phyloP scores from a whole-genome alignment of 1,140 invertebrate species.

The Drosophila sp. region DNA sequence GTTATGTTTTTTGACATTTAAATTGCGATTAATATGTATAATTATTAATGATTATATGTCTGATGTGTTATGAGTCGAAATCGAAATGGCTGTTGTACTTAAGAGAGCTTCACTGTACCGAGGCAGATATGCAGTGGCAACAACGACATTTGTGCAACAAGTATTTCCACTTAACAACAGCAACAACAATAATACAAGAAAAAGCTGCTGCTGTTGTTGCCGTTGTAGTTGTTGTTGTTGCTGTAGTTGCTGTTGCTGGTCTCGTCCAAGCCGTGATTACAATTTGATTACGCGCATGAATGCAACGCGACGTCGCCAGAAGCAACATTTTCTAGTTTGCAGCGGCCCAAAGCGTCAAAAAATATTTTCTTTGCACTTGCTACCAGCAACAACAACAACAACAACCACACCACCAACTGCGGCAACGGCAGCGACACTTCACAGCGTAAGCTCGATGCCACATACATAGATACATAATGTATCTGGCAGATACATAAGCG shows the following conservation, averaged over 20 bases:
- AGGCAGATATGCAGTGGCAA: conserved; percentile 56
- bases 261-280: conserved; percentile 77
- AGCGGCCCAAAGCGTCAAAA: conserved; percentile 77
- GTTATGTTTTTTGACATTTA: too few relatives aligned
- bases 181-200: conserved; percentile 49
- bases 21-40: too few relatives aligned
- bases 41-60: too few relatives aligned
- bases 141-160: conserved; percentile 79
- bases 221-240: conserved; percentile 31
- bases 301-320: conserved; percentile 69
- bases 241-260: conserved; percentile 51
- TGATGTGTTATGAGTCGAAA: too few relatives aligned
- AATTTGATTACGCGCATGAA: conserved; percentile 83
- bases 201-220: conserved; percentile 31
- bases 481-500: conserved; percentile 76
- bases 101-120: conserved; percentile 56
- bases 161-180: conserved; percentile 83
- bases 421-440: conserved; percentile 33
- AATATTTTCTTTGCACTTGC: conserved; percentile 82
- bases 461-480: conserved; percentile 68
- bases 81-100: conserved; percentile 28
- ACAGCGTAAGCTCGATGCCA: conserved; percentile 49
- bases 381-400: conserved; percentile 31
- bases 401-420: conserved; percentile 16
- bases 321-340: conserved; percentile 77